Percentiles rank a stretch among this genome's conserved stretches.
These are phyloP conservation scores for Agriopis leucophaearia DNA, from an alignment of 2,888 invertebrate genomes.

Conservation along the genomic window DNA sequence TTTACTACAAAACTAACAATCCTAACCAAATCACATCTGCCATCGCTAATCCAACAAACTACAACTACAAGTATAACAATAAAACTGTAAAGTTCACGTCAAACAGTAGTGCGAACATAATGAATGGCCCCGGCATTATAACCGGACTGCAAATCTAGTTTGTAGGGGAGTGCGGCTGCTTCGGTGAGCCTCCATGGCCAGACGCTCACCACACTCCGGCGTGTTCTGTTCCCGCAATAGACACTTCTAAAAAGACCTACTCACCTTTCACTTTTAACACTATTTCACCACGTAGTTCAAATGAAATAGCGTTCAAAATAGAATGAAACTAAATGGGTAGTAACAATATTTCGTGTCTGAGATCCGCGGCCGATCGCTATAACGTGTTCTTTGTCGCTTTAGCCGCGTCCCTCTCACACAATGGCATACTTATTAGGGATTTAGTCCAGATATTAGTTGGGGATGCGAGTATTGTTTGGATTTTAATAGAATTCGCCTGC, in stretches of 20 bases:
- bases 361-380: conserved; percentile 75
- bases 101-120: conserved; percentile 80
- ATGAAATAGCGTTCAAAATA: conserved; percentile 43
- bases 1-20: conserved; percentile 44
- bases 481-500: conserved; percentile 84
- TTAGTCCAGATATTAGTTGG: conserved; percentile 87
- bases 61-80: conserved; percentile 56
- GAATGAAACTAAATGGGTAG: conserved; percentile 7
- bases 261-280: conserved; percentile 39
- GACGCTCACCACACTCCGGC: conserved; percentile 83
- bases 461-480: conserved; percentile 84
- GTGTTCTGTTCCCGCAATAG: conserved; percentile 69
- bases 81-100: conserved; percentile 71
- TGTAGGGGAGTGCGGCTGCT: conserved; percentile 84
- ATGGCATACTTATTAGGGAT: conserved; percentile 87
- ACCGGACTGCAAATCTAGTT: conserved; percentile 85
- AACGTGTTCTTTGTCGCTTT: conserved; percentile 85
- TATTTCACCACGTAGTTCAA: conserved; percentile 43
- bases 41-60: conserved; percentile 63
- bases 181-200: conserved; percentile 86
- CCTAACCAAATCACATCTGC: conserved; percentile 56
- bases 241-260: conserved; percentile 53
- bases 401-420: conserved; percentile 85
- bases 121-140: conserved; percentile 82
- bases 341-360: conserved; percentile 36